Conservation (phyloP, 37 sponge, comb jelly and placozoan genomes). For the Chondrilla cf. caribensis region DNA sequence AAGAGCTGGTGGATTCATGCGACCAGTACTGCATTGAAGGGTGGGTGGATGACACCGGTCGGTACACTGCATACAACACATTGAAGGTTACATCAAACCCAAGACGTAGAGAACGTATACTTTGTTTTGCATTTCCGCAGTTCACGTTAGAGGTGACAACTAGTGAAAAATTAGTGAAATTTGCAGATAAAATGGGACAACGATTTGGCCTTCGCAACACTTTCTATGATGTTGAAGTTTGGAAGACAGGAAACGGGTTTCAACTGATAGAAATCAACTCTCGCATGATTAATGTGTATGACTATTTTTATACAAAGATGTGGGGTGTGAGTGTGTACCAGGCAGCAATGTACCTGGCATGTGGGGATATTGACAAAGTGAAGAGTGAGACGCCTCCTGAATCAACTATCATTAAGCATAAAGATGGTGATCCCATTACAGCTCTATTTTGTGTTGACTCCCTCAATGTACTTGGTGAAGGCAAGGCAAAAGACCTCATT, state of each 20-base stretch:
- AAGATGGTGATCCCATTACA: no score
- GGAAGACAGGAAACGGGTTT: not conserved
- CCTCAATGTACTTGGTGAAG: no score
- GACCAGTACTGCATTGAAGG: constrained; percentile 7
- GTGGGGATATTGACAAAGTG: not conserved
- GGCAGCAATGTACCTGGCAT: not conserved
- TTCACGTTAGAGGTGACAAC: not conserved
- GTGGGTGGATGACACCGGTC: constrained; percentile 23
- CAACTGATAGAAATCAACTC: constrained; percentile 10
- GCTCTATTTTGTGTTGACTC: no score
- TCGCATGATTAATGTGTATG: not conserved
- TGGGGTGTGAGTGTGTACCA: not conserved
- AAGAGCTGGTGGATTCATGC: constrained; percentile 17
- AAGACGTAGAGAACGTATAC: not conserved
- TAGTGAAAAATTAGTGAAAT: not conserved
- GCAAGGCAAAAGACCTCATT: no score
- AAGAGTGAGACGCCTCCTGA: not conserved
- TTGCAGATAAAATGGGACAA: not conserved
- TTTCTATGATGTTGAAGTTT: constrained; percentile 17
- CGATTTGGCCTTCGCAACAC: not conserved
- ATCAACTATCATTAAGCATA: no score
- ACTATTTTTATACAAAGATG: not conserved
- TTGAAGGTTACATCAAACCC: not conserved
- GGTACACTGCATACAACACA: not conserved
- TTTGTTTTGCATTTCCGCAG: not conserved